Percentiles rank a stretch among this genome's conserved stretches.
Evolutionary conservation across 2,797 vertebrate species (phyloP).

Genomic region (Vespertilio murinus): DNA sequence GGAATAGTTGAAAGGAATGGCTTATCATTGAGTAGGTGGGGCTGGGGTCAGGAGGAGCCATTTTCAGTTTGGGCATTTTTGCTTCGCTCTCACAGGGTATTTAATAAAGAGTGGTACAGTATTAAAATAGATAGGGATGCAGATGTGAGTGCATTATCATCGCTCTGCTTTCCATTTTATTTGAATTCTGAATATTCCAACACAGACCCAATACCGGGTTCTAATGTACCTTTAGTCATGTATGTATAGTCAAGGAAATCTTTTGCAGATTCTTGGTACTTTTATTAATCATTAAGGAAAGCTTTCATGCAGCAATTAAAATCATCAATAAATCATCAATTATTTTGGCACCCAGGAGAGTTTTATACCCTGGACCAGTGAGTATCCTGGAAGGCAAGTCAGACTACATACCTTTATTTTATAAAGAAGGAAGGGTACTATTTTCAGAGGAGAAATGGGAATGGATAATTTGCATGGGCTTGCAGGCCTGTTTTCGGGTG

Average conservation of each 20-base stretch:
- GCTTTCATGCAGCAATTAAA: not conserved
- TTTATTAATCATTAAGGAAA: not conserved
- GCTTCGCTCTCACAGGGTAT: slow-evolving; percentile 9
- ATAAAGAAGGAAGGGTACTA: not conserved
- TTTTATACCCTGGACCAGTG: not conserved
- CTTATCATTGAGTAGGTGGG: not conserved
- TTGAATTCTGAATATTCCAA: not conserved
- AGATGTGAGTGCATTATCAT: not conserved
- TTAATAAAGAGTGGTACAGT: not conserved
- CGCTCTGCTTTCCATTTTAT: not conserved
- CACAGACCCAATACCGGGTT: not conserved
- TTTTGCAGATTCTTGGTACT: not conserved
- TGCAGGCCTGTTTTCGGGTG: not conserved
- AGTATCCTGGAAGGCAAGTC: not conserved
- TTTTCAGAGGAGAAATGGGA: not conserved
- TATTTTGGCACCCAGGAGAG: not conserved
- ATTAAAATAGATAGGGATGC: not conserved
- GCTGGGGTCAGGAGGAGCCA: not conserved
- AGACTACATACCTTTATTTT: not conserved
- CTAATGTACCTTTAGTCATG: not conserved
- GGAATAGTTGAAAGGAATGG: slow-evolving; percentile 7
- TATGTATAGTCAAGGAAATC: not conserved
- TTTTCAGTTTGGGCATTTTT: slow-evolving; percentile 16
- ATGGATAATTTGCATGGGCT: not conserved
- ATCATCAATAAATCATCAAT: not conserved